Evolutionary conservation across 2,797 vertebrate species (phyloP), one percentile per base, ranked within the genome.

Genomic region (Poeciliopsis presidionis): DNA sequence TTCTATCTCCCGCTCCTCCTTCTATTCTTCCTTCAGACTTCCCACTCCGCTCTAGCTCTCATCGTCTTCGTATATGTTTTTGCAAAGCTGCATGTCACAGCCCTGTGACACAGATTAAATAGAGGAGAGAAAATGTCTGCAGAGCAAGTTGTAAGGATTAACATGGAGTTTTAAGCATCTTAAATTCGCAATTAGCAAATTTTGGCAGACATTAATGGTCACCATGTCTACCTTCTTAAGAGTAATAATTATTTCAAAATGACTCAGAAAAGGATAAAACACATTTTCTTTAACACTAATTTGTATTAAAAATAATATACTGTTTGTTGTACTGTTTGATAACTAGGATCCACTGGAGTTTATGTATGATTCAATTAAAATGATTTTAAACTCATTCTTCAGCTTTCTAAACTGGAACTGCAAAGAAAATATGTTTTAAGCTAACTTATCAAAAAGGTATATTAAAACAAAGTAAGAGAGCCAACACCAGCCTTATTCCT

Each of bases 21-120:
- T 67, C 59, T 45, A 69, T 76, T 46, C 70, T 75, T 73, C 33
- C 72, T 55, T 16, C 80, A 43, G 74, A 63, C 70, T 25, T 55
- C 67, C 59, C 78, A 70, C 69, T 51, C 83, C 3, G 43, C 85
- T 82, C 87, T 80, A 86, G 75, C 93, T 90, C 91, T 90, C 90
- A 89, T 84, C 90, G 83, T 84, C 81, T 89, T 78, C 80, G 61
- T 70, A 70, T 78, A 61, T 77, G 36, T 65, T 86, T 84, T 78
- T 36, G 73, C 82, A 73, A 87, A 89, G 80, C 72, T 84, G 80
- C 82, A 73, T 84, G 79, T 81, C 79, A 76, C 77, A 78, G 84
- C 81, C 67, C 28, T 79, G 77, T 83, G 86, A 89, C 75, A 69
- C 53, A 78, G 25, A 59, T 43, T 41, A 74, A 4, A 49, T 22